Conservation (phyloP, 2,888 invertebrate species). For the Taenaris catops region DNA sequence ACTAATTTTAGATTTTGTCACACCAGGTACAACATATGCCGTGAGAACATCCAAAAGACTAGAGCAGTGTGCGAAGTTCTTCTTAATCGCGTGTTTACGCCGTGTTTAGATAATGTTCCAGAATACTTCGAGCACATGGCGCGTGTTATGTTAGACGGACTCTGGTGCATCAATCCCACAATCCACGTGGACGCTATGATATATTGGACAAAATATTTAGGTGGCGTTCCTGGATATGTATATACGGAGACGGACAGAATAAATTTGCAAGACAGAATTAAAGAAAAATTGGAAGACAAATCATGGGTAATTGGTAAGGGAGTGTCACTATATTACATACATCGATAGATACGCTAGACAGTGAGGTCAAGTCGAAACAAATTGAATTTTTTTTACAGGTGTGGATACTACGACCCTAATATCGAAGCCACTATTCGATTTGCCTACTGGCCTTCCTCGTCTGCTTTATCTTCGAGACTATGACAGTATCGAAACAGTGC, state of each 20-base stretch:
- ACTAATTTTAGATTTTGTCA: neutral
- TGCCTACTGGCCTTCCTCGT: slow-evolving; percentile 38
- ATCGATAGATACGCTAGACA: too few relatives aligned
- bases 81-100: slow-evolving; percentile 80
- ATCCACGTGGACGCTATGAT: slow-evolving; percentile 71
- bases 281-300: slow-evolving; percentile 42
- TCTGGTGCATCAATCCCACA: slow-evolving; percentile 85
- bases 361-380: too few relatives aligned
- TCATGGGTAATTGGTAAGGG: slow-evolving; percentile 42
- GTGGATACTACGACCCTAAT: slow-evolving; percentile 43
- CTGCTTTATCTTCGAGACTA: slow-evolving; percentile 59
- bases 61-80: slow-evolving; percentile 79
- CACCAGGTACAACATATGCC: slow-evolving; percentile 85
- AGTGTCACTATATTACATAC: too few relatives aligned
- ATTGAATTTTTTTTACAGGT: slow-evolving; percentile 44
- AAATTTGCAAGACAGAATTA: slow-evolving; percentile 38
- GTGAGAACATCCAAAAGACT: slow-evolving; percentile 81
- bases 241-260: slow-evolving; percentile 56
- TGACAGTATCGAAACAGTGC: slow-evolving; percentile 53
- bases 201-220: slow-evolving; percentile 74
- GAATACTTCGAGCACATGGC: slow-evolving; percentile 84
- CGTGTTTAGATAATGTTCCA: slow-evolving; percentile 79
- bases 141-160: slow-evolving; percentile 81
- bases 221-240: slow-evolving; percentile 78
- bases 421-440: slow-evolving; percentile 39